Percentiles rank a stretch among this genome's conserved stretches.
Evolutionary conservation across 2,797 vertebrate genomes (phyloP).

Genomic region (Fistularia tabacaria): DNA sequence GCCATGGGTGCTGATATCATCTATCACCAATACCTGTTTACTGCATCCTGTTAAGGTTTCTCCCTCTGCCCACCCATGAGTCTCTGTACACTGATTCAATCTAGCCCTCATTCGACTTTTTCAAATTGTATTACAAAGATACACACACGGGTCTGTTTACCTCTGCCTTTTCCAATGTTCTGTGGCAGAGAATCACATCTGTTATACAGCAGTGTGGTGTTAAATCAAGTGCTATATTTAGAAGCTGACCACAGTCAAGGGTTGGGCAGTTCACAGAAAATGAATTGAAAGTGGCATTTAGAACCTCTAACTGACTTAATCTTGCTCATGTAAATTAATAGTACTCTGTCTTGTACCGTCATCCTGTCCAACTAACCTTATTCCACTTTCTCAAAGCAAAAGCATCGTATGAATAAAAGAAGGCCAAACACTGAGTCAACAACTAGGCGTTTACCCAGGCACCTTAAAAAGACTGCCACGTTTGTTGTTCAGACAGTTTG

Average conservation of each 20-base stretch:
- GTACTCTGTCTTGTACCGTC: no score
- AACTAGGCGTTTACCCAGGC: no score
- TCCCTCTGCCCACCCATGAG: constrained; percentile 28
- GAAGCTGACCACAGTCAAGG: constrained; percentile 23
- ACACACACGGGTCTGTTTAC: constrained; percentile 35
- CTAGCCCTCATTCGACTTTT: constrained; percentile 53
- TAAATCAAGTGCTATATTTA: constrained; percentile 39
- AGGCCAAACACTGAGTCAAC: no score
- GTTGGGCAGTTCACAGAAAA: constrained; percentile 12
- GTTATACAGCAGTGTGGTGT: constrained; percentile 23
- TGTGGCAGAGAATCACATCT: constrained; percentile 38
- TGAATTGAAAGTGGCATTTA: neutral
- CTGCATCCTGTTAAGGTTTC: constrained; percentile 36
- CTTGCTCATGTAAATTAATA: no score
- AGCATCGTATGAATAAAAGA: no score
- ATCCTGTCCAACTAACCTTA: no score
- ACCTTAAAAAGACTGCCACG: no score
- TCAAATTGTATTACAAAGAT: constrained; percentile 54
- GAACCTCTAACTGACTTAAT: neutral
- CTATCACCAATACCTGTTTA: constrained; percentile 47
- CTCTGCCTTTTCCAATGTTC: constrained; percentile 28
- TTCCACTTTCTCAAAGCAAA: no score
- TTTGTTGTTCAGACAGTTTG: no score
- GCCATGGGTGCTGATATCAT: constrained; percentile 41
- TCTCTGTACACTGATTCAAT: constrained; percentile 49